Evolutionary conservation across 2,797 vertebrate genomes (phyloP).

Genomic region (Gouania willdenowi): DNA sequence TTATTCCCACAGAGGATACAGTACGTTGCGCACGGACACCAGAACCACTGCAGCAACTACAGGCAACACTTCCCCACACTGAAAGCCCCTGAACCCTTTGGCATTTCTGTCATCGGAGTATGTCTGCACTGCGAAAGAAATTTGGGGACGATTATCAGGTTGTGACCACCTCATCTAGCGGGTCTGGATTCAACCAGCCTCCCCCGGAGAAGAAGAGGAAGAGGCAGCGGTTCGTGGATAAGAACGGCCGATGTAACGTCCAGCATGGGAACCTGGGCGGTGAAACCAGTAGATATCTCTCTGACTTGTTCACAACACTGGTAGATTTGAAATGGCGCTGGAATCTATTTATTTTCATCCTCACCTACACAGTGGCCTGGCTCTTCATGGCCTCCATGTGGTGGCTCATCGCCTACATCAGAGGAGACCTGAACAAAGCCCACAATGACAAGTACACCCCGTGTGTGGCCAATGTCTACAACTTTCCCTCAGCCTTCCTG

Average conservation of each 20-base stretch:
- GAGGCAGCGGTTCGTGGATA: conserved; percentile 96
- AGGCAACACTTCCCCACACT: conserved; percentile 48
- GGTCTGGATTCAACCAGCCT: conserved; percentile 86
- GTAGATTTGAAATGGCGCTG: conserved; percentile 99
- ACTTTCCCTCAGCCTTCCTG: conserved; percentile 97
- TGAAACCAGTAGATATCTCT: conserved; percentile 94
- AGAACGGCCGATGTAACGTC: conserved; percentile 98
- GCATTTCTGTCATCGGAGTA: conserved; percentile 80
- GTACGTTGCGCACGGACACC: conserved; percentile 58
- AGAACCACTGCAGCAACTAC: conserved; percentile 54
- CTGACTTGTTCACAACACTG: conserved; percentile 95
- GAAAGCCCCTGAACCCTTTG: conserved; percentile 47
- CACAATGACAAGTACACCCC: conserved; percentile 95
- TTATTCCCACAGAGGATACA: conserved; percentile 47
- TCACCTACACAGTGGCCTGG: conserved; percentile 98
- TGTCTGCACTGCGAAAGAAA: conserved; percentile 99
- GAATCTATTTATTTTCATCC: conserved; percentile 97
- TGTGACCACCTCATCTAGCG: conserved; percentile 96
- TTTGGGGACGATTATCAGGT: conserved; percentile 98
- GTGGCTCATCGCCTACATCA: conserved; percentile 95
- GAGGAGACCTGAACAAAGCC: conserved; percentile 89
- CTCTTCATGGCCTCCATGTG: conserved; percentile 98
- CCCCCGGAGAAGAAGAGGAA: conserved; percentile 85
- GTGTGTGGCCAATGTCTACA: conserved; percentile 97
- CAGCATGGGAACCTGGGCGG: conserved; percentile 97